These are phyloP conservation scores for Limnodromus scolopaceus DNA, from an alignment of 2,797 vertebrate genomes.

Conservation along the genomic window DNA sequence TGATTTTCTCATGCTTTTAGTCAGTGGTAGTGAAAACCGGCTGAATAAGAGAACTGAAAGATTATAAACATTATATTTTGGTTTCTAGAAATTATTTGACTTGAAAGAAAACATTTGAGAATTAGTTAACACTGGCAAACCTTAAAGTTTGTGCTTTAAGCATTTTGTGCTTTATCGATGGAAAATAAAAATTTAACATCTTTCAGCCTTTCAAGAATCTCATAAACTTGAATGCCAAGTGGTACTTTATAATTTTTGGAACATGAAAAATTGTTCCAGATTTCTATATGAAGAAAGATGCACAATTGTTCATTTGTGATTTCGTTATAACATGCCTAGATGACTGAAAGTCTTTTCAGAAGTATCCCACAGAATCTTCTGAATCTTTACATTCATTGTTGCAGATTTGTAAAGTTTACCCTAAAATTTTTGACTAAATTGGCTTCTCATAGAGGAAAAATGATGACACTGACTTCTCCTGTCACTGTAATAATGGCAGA, in stretches of 20 bases:
- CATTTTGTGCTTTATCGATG: background rate
- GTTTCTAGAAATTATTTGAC: background rate
- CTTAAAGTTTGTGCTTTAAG: background rate
- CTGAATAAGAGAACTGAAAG: background rate
- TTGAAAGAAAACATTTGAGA: background rate
- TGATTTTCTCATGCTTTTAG: background rate
- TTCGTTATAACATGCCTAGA: background rate
- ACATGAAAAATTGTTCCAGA: background rate
- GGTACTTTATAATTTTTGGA: background rate
- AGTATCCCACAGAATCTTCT: background rate
- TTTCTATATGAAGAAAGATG: background rate
- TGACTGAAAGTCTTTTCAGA: background rate
- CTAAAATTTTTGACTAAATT: background rate
- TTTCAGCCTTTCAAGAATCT: background rate
- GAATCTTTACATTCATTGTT: background rate
- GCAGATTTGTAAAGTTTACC: background rate
- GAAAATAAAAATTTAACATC: background rate
- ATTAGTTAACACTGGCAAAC: background rate
- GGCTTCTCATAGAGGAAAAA: background rate
- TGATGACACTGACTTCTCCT: background rate
- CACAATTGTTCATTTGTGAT: background rate
- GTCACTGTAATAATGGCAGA: background rate
- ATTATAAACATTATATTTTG: background rate
- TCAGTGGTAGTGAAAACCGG: background rate
- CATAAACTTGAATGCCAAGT: background rate